A percentile compares a stretch with the other conserved stretches of the same genome.
phyloP scores from a whole-genome alignment of 2,888 invertebrate genomes.

The Steinernema carpocapsae region DNA sequence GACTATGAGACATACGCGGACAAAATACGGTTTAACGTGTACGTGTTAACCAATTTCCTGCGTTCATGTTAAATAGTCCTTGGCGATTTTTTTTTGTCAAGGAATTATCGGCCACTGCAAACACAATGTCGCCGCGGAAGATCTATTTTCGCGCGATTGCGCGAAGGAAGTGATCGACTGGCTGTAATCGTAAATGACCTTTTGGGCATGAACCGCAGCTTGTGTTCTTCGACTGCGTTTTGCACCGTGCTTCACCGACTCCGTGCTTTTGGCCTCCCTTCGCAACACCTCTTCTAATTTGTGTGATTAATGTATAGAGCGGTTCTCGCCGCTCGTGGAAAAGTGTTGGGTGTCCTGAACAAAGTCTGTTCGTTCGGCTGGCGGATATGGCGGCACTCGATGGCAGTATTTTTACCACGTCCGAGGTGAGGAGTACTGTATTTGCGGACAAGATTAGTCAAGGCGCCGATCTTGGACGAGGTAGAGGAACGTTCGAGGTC shows the following conservation, averaged over 20 bases:
- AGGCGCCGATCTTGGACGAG: background rate
- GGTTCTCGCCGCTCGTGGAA: too few relatives aligned
- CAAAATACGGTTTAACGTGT: too few relatives aligned
- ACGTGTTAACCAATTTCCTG: background rate
- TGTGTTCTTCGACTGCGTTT: background rate
- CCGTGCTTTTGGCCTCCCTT: background rate
- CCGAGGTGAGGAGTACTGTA: background rate
- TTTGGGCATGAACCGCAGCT: constrained; percentile 8
- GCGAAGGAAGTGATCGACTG: constrained; percentile 10
- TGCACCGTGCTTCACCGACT: background rate
- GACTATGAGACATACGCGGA: too few relatives aligned
- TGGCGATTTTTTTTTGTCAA: constrained; percentile 29
- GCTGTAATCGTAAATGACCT: constrained; percentile 12
- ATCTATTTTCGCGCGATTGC: constrained; percentile 7
- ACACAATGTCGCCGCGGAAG: constrained; percentile 9
- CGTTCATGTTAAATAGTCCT: constrained; percentile 6
- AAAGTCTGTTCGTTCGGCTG: too few relatives aligned
- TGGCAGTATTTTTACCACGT: too few relatives aligned
- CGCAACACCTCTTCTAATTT: background rate
- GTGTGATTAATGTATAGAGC: too few relatives aligned
- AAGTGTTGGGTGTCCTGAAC: too few relatives aligned
- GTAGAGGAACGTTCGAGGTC: constrained; percentile 24
- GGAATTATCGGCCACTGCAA: constrained; percentile 27
- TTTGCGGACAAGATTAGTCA: constrained; percentile 6
- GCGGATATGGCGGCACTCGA: too few relatives aligned